A percentile compares a stretch with the other conserved stretches of the same genome.
Evolutionary conservation across 1,140 invertebrate species (phyloP).

Genomic region (Dendroctonus ponderosae): DNA sequence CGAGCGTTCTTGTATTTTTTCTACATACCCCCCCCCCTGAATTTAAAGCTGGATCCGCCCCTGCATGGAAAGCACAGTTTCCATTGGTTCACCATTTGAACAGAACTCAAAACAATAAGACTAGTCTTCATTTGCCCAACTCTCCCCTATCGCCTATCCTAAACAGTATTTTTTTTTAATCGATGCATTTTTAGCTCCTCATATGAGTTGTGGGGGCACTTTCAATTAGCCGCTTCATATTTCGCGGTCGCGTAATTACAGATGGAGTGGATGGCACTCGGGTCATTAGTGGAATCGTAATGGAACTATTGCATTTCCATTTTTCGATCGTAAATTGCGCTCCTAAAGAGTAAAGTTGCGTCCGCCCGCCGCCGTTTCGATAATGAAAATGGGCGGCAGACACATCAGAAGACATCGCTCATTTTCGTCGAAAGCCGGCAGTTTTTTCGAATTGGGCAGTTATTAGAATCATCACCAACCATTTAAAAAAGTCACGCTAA

Average conservation of each 20-base stretch:
- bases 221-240: constrained; percentile 13
- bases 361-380: background rate
- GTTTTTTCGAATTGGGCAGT: background rate
- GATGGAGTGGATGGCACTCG: background rate
- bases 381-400: constrained; percentile 14
- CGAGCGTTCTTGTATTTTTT: no score
- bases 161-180: background rate
- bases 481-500: no score
- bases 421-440: background rate
- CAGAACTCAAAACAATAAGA: no score
- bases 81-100: no score
- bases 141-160: no score
- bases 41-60: no score
- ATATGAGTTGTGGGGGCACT: background rate
- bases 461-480: no score
- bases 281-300: constrained; percentile 12
- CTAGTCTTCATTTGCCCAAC: no score
- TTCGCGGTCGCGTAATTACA: constrained; percentile 4
- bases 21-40: no score
- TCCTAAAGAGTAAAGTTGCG: background rate
- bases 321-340: constrained; percentile 11
- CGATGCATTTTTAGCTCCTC: background rate
- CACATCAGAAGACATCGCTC: background rate
- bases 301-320: constrained; percentile 14
- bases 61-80: no score